Evolutionary conservation across 2,797 vertebrate genomes (phyloP), one percentile per base, ranked within the genome.

Genomic region (Melanotaenia boesemani): DNA sequence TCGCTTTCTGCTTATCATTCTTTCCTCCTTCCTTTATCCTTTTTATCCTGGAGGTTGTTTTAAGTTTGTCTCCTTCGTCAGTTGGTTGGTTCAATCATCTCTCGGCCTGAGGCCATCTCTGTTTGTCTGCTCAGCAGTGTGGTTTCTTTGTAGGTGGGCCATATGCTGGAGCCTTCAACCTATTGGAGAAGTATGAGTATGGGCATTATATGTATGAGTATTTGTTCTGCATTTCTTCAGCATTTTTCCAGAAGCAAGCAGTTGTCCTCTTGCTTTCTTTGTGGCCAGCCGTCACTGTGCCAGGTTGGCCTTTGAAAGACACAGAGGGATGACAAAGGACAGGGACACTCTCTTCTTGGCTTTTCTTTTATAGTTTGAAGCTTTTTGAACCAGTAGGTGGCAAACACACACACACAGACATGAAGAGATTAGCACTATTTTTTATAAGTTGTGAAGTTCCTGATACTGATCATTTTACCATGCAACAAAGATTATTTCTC

Each of bases 401-500:
- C 26, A 50, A 28, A 39, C 67, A 48, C 13, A 8, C 15, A 32
- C 37, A 39, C 3, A 8, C 12, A 39, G 12, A 3, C 11, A 59
- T 26, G 37, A 22, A 59, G 54, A 44, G 18, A 67, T 44, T 44
- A 62, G 30, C 61, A 7, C 32, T 32, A 32, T 32, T 16, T 63
- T 71, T 67, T 48, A 70, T 72, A 52, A 54, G 12, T 64, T 41
- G 2, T 36, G 60, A 59, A 74, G 73, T 52, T 64, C 63, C 50
- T 65, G 39, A 73, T 67, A 63, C 56, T 48, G 26, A 18, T 30
- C 20, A n/a, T 78, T 89, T 74, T 61, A 70, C 59, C 12, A 46
- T 74, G 55, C 70, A 81, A 59, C 86, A 30, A 74, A 56, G 62
- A 82, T 86, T 80, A 81, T 88, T 82, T 81, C 82, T 86, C 77